phyloP scores from a whole-genome alignment of 2,797 vertebrate species.

The Lateolabrax maculatus region DNA sequence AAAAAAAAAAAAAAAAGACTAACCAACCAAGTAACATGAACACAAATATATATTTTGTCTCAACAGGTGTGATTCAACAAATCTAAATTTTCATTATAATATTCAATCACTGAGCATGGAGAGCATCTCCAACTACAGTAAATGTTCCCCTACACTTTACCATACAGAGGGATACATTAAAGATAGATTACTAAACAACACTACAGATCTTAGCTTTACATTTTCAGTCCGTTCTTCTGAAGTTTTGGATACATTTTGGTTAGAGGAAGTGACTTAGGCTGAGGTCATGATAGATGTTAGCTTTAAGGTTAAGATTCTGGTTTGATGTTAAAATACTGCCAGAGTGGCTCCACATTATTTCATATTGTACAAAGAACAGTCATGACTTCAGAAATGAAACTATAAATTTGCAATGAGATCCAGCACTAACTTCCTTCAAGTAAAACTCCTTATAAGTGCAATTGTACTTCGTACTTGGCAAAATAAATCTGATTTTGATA shows the following conservation, averaged over 20 bases:
- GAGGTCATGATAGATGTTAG: neutral
- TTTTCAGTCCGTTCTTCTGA: neutral
- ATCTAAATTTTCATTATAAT: neutral
- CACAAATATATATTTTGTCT: neutral
- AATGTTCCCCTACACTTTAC: neutral
- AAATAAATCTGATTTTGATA: conserved; percentile 49
- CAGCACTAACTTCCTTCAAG: conserved; percentile 14
- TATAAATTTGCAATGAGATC: conserved; percentile 12
- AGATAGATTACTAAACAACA: neutral
- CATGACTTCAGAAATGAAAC: conserved; percentile 2
- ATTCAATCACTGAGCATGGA: neutral
- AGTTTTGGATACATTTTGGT: neutral
- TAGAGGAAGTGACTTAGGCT: neutral
- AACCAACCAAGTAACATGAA: neutral
- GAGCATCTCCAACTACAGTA: neutral
- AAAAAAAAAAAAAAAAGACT: neutral
- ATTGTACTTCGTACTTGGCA: conserved; percentile 21
- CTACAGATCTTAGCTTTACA: neutral
- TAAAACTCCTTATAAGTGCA: conserved; percentile 27
- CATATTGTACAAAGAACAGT: conserved; percentile 7
- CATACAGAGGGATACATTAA: neutral
- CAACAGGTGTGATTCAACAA: conserved; percentile 10
- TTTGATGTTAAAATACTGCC: conserved; percentile 17
- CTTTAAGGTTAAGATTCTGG: conserved; percentile 5
- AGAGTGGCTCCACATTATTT: neutral